Conservation (phyloP, 2,888 invertebrate species). For the Poecilobothrus nobilitatus region DNA sequence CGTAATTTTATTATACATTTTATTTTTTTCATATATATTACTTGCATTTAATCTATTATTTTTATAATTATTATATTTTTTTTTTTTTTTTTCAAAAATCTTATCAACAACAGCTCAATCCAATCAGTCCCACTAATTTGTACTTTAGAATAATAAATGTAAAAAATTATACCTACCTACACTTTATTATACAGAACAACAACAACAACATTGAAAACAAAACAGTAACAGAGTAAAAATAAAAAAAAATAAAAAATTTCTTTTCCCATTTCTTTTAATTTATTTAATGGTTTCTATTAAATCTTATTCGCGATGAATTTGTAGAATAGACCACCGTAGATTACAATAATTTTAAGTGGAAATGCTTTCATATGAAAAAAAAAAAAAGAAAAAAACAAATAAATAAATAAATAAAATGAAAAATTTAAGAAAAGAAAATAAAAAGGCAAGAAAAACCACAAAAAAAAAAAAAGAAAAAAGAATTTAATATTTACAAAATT, state of each 20-base stretch:
- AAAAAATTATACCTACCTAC: too few relatives aligned
- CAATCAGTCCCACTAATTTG: not conserved
- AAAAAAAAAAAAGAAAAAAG: too few relatives aligned
- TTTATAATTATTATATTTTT: too few relatives aligned
- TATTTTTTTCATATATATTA: too few relatives aligned
- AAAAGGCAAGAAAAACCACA: too few relatives aligned
- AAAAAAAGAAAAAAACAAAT: not conserved
- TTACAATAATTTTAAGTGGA: conserved; percentile 1
- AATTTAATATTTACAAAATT: not conserved
- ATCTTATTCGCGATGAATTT: not conserved
- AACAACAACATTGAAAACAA: not conserved
- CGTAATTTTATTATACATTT: too few relatives aligned
- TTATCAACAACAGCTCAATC: not conserved
- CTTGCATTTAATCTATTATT: too few relatives aligned
- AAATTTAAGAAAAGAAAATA: not conserved
- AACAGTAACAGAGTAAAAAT: not conserved
- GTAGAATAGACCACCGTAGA: not conserved
- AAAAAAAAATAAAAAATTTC: not conserved
- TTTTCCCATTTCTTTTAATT: not conserved
- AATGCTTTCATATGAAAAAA: not conserved
- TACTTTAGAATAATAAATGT: not conserved
- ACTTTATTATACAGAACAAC: not conserved
- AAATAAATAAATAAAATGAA: not conserved
- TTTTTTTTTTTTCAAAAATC: too few relatives aligned
- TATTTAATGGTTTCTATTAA: not conserved